Evolutionary conservation across 2,797 vertebrate species (phyloP).

Genomic region (Spea hammondii): DNA sequence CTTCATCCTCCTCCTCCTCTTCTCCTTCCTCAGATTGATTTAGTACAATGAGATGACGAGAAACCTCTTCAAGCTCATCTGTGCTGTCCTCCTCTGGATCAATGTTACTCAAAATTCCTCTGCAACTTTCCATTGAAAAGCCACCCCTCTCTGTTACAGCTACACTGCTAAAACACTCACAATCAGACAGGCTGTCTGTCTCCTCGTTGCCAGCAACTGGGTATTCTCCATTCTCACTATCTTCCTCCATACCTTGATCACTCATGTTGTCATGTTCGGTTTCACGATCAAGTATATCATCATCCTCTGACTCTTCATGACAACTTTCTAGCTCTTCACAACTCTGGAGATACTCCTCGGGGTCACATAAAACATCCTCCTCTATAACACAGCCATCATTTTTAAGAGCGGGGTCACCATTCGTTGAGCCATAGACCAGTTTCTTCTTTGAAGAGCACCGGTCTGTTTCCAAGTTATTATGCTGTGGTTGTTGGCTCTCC

Average conservation of each 20-base stretch:
- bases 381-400: conserved; percentile 77
- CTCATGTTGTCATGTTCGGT: conserved; percentile 36
- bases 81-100: conserved; percentile 59
- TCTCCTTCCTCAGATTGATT: conserved; percentile 63
- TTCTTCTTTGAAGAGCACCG: conserved; percentile 58
- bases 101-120: conserved; percentile 49
- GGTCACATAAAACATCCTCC: conserved; percentile 70
- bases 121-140: conserved; percentile 56
- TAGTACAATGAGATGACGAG: conserved; percentile 44
- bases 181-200: conserved; percentile 66
- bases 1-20: conserved; percentile 51
- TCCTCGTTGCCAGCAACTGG: conserved; percentile 52
- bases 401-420: conserved; percentile 59
- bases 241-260: conserved; percentile 57
- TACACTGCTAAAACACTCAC: conserved; percentile 68
- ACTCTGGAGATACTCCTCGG: conserved; percentile 52
- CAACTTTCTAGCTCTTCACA: conserved; percentile 57
- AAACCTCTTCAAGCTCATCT: conserved; percentile 63
- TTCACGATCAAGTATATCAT: conserved; percentile 40
- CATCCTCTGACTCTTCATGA: conserved; percentile 61
- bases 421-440: conserved; percentile 40
- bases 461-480: conserved; percentile 51
- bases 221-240: conserved; percentile 65
- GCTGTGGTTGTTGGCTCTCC: conserved; percentile 3
- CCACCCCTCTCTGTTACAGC: conserved; percentile 59